Evolutionary conservation across 2,113 vertebrate genomes (phyloP).

Genomic region (Lota lota): DNA sequence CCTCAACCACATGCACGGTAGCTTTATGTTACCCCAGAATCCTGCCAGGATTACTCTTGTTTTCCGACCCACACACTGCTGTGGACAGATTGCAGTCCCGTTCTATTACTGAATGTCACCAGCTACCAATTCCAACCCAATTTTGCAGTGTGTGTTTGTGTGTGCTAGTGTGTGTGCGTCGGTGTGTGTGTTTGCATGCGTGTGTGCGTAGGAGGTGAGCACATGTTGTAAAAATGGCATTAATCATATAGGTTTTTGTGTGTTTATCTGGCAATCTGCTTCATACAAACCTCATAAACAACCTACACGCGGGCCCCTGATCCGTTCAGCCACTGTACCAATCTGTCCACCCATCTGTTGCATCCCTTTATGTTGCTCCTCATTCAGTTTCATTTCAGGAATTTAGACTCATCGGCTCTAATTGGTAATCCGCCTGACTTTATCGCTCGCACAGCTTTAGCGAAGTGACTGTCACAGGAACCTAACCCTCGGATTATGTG

Average conservation of each 20-base stretch:
- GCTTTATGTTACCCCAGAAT: slow-evolving; percentile 37
- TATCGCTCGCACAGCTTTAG: slow-evolving; percentile 43
- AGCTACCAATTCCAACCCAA: no score
- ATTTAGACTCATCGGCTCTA: neutral
- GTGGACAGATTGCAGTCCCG: no score
- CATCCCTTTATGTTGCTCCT: slow-evolving; percentile 17
- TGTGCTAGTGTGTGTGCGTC: neutral
- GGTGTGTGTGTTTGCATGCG: neutral
- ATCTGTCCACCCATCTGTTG: slow-evolving; percentile 68
- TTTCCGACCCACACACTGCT: no score
- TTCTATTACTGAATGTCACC: no score
- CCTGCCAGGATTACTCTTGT: slow-evolving; percentile 23
- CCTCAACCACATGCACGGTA: slow-evolving; percentile 22
- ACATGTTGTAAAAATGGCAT: neutral
- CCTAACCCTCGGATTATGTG: slow-evolving; percentile 29
- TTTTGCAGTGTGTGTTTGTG: no score
- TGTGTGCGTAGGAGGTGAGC: neutral
- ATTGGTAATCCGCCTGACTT: slow-evolving; percentile 28
- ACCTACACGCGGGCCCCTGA: slow-evolving; percentile 33
- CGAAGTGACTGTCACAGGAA: slow-evolving; percentile 29
- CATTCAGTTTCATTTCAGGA: slow-evolving; percentile 18
- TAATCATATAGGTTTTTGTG: neutral
- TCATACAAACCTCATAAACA: slow-evolving; percentile 32
- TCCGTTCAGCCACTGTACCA: slow-evolving; percentile 39
- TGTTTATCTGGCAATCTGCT: neutral